phyloP scores from a whole-genome alignment of 2,888 invertebrate genomes.

The Seira musarum region DNA sequence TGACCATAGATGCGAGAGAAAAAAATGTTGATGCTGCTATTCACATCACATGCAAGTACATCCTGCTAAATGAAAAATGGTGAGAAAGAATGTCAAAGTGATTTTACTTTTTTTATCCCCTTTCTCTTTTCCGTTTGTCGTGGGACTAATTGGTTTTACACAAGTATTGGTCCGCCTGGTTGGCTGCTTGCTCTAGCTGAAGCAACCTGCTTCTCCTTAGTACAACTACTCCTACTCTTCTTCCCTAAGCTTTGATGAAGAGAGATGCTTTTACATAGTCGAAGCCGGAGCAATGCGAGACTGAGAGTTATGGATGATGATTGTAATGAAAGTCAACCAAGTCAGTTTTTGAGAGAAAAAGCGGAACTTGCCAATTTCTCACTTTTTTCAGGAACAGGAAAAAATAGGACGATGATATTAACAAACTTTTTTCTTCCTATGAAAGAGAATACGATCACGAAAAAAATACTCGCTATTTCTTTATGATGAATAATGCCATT shows the following conservation, averaged over 20 bases:
- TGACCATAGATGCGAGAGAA: neutral
- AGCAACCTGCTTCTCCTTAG: neutral
- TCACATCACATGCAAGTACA: neutral
- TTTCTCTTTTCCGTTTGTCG: neutral
- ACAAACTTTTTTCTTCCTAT: constrained; percentile 43
- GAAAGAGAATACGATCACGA: constrained; percentile 26
- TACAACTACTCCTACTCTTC: too few relatives aligned
- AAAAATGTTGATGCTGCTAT: neutral
- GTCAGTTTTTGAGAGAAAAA: constrained; percentile 2
- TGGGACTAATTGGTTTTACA: constrained; percentile 51
- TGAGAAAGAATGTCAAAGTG: constrained; percentile 31
- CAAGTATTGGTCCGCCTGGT: constrained; percentile 34
- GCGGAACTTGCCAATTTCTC: constrained; percentile 50
- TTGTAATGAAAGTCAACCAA: constrained; percentile 35
- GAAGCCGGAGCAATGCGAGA: neutral
- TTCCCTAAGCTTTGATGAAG: too few relatives aligned
- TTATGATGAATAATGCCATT: neutral
- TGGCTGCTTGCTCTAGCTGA: neutral
- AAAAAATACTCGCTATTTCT: constrained; percentile 22
- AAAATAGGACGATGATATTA: constrained; percentile 39
- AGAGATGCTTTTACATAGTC: too few relatives aligned
- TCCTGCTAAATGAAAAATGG: neutral
- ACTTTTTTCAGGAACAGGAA: constrained; percentile 34
- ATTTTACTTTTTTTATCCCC: constrained; percentile 17
- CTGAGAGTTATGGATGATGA: constrained; percentile 25